Evolutionary conservation across 1,140 invertebrate genomes (phyloP), one percentile per base, ranked within the genome.

Genomic region (Trichomalopsis sarcophagae): DNA sequence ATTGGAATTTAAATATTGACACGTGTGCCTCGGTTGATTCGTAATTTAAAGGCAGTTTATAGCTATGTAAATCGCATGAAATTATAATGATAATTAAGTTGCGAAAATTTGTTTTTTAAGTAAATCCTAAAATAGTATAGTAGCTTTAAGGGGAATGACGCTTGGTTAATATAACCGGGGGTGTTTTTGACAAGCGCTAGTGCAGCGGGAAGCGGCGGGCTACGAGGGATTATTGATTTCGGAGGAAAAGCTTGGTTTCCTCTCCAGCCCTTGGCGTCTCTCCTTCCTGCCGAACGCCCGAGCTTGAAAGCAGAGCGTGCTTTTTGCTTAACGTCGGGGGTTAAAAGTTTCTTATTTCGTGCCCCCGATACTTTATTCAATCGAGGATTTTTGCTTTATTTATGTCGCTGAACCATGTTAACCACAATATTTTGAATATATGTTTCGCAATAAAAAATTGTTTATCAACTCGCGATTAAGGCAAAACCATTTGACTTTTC

Each of bases 151-250:
- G 1, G 5, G n/a, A 47, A 36, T 14, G 36, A 68, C n/a, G 23
- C 36, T 40, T 9, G 62, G 23, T 81, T 44, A 44, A 44, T 69
- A 11, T 47, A 71, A n/a, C 13, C 7, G 27, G 27, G 17, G 47
- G n/a, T 36, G 68, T 27, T 75, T 82, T 85, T 71, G 33, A 50
- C n/a, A 71, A 50, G 50, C 76, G 27, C 30, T 84, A 47, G 33
- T 36, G 21, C 13, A 84, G 55, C 13, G 69, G 68, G 36, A 74
- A 71, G 47, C 40, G 4, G 55, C 71, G 80, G 81, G 81, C 74
- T 85, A 74, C 85, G 86, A 90, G 89, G 89, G 88, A 89, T 92
- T 92, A 92, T 92, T 92, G 92, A 92, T 92, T 91, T 91, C 88
- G 88, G 87, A 87, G 85, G 86, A 89, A 92, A 91, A 90, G 89